Evolutionary conservation across 2,888 invertebrate genomes (phyloP).

Genomic region (Euplagia quadripunctaria): DNA sequence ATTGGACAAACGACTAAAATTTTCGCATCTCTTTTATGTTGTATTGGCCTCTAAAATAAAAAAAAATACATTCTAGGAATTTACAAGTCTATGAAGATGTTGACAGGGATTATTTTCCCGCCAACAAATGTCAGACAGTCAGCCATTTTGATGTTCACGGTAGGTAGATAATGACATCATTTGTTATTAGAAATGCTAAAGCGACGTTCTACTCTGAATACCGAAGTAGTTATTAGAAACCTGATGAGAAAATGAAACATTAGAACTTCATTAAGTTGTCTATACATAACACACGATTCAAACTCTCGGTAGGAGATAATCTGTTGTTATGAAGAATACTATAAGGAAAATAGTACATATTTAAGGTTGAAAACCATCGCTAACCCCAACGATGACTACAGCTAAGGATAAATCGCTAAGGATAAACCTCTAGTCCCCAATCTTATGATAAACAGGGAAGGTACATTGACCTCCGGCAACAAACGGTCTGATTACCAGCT

Average conservation of each 20-base stretch:
- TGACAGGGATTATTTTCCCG: slow-evolving; percentile 1
- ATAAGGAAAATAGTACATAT: no score
- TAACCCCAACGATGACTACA: no score
- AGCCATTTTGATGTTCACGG: not conserved
- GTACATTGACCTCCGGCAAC: no score
- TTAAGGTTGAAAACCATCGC: no score
- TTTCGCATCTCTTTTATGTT: no score
- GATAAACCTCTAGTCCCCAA: no score
- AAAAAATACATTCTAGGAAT: not conserved
- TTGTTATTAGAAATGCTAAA: slow-evolving; percentile 12
- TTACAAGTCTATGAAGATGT: not conserved
- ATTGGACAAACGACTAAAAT: no score
- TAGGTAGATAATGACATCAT: not conserved
- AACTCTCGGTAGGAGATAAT: no score
- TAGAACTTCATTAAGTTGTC: not conserved
- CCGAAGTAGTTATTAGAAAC: not conserved
- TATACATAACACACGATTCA: not conserved
- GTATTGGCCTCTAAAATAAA: not conserved
- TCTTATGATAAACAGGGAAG: no score
- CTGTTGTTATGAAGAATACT: no score
- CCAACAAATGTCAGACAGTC: not conserved
- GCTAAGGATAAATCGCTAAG: no score
- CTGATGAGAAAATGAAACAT: slow-evolving; percentile 5
- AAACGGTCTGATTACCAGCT: no score
- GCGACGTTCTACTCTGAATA: slow-evolving; percentile 2